A percentile compares a stretch with the other conserved stretches of the same genome.
phyloP scores from a whole-genome alignment of 2,113 vertebrate species.

The Mustelus asterias region DNA sequence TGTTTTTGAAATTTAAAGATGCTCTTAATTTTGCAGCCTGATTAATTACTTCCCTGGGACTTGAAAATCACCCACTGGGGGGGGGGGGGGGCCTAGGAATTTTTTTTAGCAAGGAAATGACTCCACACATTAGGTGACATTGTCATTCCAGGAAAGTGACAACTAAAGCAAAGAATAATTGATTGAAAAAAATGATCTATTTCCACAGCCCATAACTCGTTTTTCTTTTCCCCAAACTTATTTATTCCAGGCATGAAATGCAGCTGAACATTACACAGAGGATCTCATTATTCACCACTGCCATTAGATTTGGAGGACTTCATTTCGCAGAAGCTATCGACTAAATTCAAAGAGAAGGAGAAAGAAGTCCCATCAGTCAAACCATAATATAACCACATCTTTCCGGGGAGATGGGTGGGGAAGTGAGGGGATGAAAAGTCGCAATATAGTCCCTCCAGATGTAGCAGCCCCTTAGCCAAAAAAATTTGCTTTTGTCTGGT shows the following conservation, averaged over 20 bases:
- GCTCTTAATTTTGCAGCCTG: neutral
- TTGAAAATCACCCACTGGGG: neutral
- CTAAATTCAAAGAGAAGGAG: constrained; percentile 31
- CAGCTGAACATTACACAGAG: constrained; percentile 53
- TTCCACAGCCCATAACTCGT: neutral
- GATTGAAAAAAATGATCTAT: neutral
- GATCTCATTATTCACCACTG: constrained; percentile 81
- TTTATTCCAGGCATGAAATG: constrained; percentile 69
- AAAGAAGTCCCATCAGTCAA: neutral
- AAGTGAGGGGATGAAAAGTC: constrained; percentile 39
- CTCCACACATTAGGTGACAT: no score
- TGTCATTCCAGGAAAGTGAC: neutral
- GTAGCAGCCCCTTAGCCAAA: constrained; percentile 47
- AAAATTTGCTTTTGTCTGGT: constrained; percentile 41
- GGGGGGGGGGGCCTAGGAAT: neutral
- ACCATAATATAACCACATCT: constrained; percentile 38
- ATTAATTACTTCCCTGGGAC: neutral
- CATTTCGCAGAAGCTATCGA: constrained; percentile 54
- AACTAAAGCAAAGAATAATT: neutral
- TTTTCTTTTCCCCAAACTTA: neutral
- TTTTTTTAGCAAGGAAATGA: neutral
- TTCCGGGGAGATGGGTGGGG: constrained; percentile 39
- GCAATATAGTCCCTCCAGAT: constrained; percentile 57
- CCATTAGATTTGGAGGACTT: constrained; percentile 68
- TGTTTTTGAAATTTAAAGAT: neutral